These are phyloP conservation scores for Tragelaphus strepsiceros DNA, from an alignment of 2,113 vertebrate genomes.

Conservation along the genomic window DNA sequence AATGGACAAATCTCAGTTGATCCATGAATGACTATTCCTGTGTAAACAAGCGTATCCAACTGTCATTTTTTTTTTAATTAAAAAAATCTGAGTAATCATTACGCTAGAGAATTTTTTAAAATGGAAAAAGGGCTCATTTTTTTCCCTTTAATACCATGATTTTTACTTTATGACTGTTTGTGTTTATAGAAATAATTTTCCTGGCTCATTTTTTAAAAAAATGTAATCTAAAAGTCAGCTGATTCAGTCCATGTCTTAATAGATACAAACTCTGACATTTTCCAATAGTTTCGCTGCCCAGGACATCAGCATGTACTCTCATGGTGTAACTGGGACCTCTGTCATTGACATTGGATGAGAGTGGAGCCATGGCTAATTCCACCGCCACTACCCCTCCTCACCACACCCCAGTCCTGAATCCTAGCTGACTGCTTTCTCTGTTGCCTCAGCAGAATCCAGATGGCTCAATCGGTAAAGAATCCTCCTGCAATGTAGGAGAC, in stretches of 20 bases:
- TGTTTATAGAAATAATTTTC: slow-evolving; percentile 16
- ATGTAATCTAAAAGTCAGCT: neutral
- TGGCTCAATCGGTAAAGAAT: neutral
- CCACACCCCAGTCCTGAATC: neutral
- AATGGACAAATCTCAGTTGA: neutral
- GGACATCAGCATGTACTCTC: too few relatives aligned
- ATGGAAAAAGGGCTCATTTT: neutral
- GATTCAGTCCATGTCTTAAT: neutral
- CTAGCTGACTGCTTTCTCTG: neutral
- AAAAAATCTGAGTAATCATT: neutral
- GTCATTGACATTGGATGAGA: neutral
- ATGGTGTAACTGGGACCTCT: neutral
- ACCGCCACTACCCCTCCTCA: too few relatives aligned
- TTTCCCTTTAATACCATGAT: neutral
- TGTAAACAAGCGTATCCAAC: neutral
- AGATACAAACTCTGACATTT: neutral
- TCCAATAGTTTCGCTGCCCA: fast-evolving
- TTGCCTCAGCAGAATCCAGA: neutral
- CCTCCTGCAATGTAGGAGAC: neutral
- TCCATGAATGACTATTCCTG: neutral
- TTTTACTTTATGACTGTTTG: neutral
- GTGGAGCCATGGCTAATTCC: neutral
- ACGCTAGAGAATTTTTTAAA: neutral
- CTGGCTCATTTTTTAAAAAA: neutral
- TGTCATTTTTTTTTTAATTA: neutral